Evolutionary conservation across 1,140 invertebrate genomes (phyloP), one percentile per base, ranked within the genome.

Genomic region (Thalassaphorura encarpata): DNA sequence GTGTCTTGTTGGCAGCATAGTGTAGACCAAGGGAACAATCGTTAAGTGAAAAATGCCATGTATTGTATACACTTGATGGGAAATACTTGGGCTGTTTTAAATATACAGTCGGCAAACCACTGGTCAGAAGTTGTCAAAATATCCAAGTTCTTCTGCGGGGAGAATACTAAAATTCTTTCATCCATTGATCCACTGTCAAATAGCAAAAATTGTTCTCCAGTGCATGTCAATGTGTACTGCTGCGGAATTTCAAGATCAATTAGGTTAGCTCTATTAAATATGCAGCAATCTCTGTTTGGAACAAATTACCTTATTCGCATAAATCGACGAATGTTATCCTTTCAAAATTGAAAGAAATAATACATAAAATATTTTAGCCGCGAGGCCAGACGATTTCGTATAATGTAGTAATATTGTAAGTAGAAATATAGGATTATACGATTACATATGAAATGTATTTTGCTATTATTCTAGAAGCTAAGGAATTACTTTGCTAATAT

Each of bases 71-170:
- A 58, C 3, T 47, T 58, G 56, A 16, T 21, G 1, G 26, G 53
- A 58, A 5, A 52, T 16, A 13, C 15, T 1, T 16, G 50, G 56
- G 18, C 19, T 18, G 28, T 24, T 47, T 52, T 52, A 26, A 57
- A 57, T n/a, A 48, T 52, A 6, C 55, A 47, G 24, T 57, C 55
- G 6, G 16, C 3, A 26, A 52, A 57, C 29, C 36, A 57, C 24
- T 57, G 55, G 15, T 15, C 29, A 4, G 40, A 53, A 26, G 18
- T 26, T 26, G 1, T 1, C 26, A 53, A 23, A 5, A 42, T 23
- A 27, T 53, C n/a, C 4, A 53, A 16, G 23, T 42, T 53, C 16
- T 3, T 11, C 1, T 26, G 4, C 16, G 51, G 40, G 3, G 39
- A 11, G 27, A 53, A 53, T 11, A 53, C n/a, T 11, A 53, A 16